Percentiles rank a stretch among this genome's conserved stretches.
phyloP scores from a whole-genome alignment of 2,888 invertebrate species.

The Sipha maydis region DNA sequence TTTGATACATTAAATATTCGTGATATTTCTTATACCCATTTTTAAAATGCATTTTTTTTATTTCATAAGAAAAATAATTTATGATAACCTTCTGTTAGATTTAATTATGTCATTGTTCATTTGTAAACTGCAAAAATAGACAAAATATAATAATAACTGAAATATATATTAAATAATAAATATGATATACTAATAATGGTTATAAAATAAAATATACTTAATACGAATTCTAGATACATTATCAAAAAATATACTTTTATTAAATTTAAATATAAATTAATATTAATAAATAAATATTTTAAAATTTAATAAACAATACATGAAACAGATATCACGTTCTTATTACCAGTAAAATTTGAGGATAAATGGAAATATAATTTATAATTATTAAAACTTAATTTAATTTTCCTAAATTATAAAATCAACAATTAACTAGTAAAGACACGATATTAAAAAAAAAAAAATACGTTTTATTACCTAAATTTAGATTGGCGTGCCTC shows the following conservation, averaged over 20 bases:
- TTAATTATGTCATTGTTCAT: neutral
- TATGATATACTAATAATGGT: neutral
- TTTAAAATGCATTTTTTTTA: neutral
- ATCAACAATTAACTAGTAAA: neutral
- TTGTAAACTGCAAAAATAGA: neutral
- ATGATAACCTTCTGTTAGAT: neutral
- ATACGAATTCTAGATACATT: neutral
- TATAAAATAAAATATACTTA: neutral
- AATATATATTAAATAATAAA: neutral
- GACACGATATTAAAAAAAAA: too few species aligned
- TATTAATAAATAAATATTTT: neutral
- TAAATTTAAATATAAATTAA: too few species aligned
- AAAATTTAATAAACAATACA: neutral
- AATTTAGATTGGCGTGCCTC: too few species aligned
- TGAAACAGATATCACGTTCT: neutral
- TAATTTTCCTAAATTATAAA: neutral
- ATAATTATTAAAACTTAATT: neutral
- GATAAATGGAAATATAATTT: neutral
- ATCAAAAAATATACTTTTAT: too few species aligned
- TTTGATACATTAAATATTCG: neutral
- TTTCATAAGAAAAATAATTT: conserved; percentile 1
- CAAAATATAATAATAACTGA: neutral
- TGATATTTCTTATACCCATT: neutral
- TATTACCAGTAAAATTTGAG: neutral
- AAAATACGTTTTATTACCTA: too few species aligned